A percentile compares a stretch with the other conserved stretches of the same genome.
Evolutionary conservation across 2,888 invertebrate species (phyloP).

Genomic region (Anthrax anthrax): DNA sequence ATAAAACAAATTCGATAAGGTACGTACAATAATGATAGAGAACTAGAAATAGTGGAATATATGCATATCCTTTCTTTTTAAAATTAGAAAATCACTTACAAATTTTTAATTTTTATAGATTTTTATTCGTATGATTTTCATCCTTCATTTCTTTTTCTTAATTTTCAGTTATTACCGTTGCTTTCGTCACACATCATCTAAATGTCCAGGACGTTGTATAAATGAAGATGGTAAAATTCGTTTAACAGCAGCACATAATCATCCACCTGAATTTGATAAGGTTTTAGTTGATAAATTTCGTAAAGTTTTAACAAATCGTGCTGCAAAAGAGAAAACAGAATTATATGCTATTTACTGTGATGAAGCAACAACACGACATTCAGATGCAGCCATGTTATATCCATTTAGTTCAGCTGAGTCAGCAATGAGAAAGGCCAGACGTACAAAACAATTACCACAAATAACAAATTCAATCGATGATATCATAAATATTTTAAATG

Average conservation of each 20-base stretch:
- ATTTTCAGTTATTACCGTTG: slow-evolving; percentile 19
- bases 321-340: slow-evolving; percentile 16
- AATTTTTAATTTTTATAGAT: too few relatives aligned
- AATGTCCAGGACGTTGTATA: slow-evolving; percentile 17
- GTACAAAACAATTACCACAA: slow-evolving; percentile 18
- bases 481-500: slow-evolving; percentile 15
- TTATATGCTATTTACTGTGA: slow-evolving; percentile 19
- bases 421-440: slow-evolving; percentile 20
- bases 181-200: slow-evolving; percentile 17
- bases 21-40: slow-evolving; percentile 1
- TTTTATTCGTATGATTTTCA: too few relatives aligned
- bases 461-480: slow-evolving; percentile 15
- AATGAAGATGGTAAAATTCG: slow-evolving; percentile 16
- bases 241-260: slow-evolving; percentile 16
- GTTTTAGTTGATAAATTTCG: slow-evolving; percentile 18
- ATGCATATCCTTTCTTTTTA: background rate
- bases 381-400: slow-evolving; percentile 19
- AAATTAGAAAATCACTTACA: too few relatives aligned
- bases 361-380: slow-evolving; percentile 18
- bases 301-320: slow-evolving; percentile 17
- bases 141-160: too few relatives aligned
- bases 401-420: slow-evolving; percentile 18
- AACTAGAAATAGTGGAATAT: background rate
- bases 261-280: slow-evolving; percentile 17
- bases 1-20: slow-evolving; percentile 17